phyloP scores from a whole-genome alignment of 2,797 vertebrate genomes.

The Gadopsis bispinosus region DNA sequence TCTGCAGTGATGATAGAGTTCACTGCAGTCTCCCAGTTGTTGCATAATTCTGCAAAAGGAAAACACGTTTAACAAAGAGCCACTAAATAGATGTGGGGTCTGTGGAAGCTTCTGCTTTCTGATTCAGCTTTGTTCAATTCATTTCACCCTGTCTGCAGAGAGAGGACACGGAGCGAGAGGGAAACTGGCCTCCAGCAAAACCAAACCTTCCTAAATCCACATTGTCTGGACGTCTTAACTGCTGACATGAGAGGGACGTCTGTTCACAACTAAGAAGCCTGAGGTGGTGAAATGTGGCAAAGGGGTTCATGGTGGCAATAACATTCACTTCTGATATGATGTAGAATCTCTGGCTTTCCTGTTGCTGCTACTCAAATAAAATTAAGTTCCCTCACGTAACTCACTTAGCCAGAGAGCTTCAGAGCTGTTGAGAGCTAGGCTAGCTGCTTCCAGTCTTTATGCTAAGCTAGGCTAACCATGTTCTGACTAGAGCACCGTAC shows the following conservation, averaged over 20 bases:
- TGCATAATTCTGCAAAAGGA: background rate
- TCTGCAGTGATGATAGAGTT: slow-evolving; percentile 1
- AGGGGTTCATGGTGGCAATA: background rate
- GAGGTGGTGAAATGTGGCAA: background rate
- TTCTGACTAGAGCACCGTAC: background rate
- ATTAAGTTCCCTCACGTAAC: too few species aligned
- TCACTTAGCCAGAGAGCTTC: too few species aligned
- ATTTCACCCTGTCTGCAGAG: background rate
- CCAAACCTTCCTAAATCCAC: background rate
- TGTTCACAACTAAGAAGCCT: background rate
- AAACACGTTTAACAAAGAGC: background rate
- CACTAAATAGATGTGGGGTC: background rate
- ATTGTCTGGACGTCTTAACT: background rate
- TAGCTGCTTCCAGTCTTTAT: background rate
- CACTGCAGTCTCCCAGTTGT: background rate
- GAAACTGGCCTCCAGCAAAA: slow-evolving; percentile 37
- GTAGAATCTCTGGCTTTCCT: background rate
- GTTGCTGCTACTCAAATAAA: too few species aligned
- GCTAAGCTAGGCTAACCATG: background rate
- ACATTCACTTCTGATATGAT: background rate
- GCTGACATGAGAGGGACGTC: background rate
- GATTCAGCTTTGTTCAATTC: slow-evolving; percentile 1
- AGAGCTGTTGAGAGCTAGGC: background rate
- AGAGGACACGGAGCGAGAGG: slow-evolving; percentile 16
- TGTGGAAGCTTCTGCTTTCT: background rate